Conservation (phyloP, 2,113 vertebrate species). For the Melanotaenia duboulayi region DNA sequence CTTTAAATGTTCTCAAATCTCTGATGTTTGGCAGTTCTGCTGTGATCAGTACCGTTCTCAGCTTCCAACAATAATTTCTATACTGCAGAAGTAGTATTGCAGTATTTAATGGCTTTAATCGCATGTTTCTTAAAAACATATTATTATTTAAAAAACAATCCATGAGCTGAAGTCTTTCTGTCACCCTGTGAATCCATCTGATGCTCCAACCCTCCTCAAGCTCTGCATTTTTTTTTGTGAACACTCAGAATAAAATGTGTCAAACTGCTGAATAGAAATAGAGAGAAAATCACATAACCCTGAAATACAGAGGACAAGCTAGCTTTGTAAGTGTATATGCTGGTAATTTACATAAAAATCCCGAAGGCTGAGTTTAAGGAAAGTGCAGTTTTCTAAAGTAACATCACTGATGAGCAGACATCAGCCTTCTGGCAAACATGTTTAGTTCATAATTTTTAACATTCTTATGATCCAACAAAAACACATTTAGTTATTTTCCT, state of each 20-base stretch:
- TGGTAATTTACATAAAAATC: conserved; percentile 52
- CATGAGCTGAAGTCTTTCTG: conserved; percentile 7
- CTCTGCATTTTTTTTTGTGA: conserved; percentile 13
- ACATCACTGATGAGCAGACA: conserved; percentile 15
- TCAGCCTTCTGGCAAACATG: conserved; percentile 9
- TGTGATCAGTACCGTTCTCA: conserved; percentile 19
- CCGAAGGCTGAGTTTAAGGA: conserved; percentile 15
- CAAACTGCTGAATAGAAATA: conserved; percentile 2
- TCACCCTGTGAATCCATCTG: neutral
- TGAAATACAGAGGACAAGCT: conserved; percentile 35
- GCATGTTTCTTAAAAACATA: conserved; percentile 21
- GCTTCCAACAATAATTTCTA: conserved; percentile 21
- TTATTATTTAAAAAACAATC: conserved; percentile 1
- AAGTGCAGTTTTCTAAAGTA: conserved; percentile 24
- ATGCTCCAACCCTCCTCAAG: conserved; percentile 2
- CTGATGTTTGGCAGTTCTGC: conserved; percentile 49
- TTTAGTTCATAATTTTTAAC: conserved; percentile 26
- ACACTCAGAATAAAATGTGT: conserved; percentile 6
- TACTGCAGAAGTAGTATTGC: conserved; percentile 38
- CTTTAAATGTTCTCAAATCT: too few species aligned
- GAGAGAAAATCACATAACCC: conserved; percentile 29
- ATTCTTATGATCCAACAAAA: neutral
- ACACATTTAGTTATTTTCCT: neutral
- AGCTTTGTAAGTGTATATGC: conserved; percentile 45
- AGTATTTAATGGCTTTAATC: conserved; percentile 68